Percentiles rank a stretch among this genome's conserved stretches.
phyloP scores from a whole-genome alignment of 2,113 vertebrate species.

The Anser cygnoides region DNA sequence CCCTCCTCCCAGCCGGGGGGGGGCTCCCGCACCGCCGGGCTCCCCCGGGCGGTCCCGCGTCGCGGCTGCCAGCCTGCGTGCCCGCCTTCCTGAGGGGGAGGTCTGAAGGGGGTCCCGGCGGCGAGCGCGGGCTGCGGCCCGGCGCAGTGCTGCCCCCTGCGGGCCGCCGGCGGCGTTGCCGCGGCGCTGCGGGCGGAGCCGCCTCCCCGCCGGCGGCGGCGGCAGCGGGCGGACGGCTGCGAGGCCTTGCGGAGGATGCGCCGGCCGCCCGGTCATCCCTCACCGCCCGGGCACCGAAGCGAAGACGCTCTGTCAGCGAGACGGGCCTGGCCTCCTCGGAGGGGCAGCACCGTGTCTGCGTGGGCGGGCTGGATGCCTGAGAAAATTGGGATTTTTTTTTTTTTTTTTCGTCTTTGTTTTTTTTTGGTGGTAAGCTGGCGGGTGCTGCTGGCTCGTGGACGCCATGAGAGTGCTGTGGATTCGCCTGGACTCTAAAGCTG shows the following conservation, averaged over 20 bases:
- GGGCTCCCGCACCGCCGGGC: too few relatives aligned
- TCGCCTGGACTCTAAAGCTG: neutral
- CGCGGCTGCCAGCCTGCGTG: neutral
- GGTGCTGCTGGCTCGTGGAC: neutral
- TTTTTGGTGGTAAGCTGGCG: neutral
- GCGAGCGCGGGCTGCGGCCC: neutral
- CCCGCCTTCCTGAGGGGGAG: too few relatives aligned
- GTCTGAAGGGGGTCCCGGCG: neutral
- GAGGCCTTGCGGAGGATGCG: neutral
- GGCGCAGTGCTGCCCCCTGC: neutral
- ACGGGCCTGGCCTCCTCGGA: too few relatives aligned
- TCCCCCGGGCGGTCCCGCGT: neutral
- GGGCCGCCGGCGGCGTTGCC: neutral
- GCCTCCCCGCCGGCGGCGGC: neutral
- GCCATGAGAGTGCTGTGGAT: conserved; percentile 11
- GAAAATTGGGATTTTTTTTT: neutral
- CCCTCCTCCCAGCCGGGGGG: neutral
- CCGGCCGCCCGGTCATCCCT: neutral
- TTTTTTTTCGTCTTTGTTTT: too few relatives aligned
- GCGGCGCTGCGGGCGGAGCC: neutral
- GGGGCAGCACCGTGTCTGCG: neutral
- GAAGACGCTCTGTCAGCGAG: rapidly evolving
- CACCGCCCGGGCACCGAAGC: neutral
- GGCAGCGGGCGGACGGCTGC: neutral
- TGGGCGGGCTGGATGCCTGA: neutral